Evolutionary conservation across 1,140 invertebrate genomes (phyloP), one percentile per base, ranked within the genome.

Genomic region (Sycobia sp.): DNA sequence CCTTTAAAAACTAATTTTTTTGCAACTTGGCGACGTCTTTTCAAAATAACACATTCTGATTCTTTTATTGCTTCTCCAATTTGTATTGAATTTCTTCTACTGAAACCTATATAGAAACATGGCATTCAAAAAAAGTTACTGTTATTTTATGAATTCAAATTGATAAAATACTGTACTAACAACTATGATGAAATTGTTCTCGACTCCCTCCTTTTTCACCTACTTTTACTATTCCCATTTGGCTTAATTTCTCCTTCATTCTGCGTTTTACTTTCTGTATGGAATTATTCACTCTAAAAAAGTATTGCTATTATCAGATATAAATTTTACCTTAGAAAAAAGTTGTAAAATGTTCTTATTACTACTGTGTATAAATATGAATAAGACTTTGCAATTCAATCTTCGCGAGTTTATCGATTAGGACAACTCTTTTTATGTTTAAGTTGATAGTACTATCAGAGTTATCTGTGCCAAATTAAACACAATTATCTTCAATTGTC

Each of bases 191-290:
- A 14, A 88, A 84, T 76, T 95, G 93, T 82, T 96, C 93, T 61
- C 90, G 87, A 74, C 90, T 93, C 23, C 91, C 90, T 76, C 94
- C 91, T 77, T 93, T 92, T 76, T 92, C 93, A 71, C 91, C n/a
- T n/a, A n/a, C 91, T 65, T 86, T 86, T 0, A 84, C 81, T 63
- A 88, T 83, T 4, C 91, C 90, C 76, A 88, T 86, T 76, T 92
- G 92, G 71, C 87, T 91, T 49, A 96, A 83, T 72, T 93, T 88
- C 76, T 93, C 90, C 82, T 96, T 93, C 69, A 96, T 88, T 70
- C 92, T 77, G 71, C 91, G 87, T 75, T 91, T 89, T 11, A 93
- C 93, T 76, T 90, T 90, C 73, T 89, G 86, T 20, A 94, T 79
- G 22, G 88, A 90, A 66, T 87, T 80, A 44, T 86, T 85, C 9